Evolutionary conservation across 2,888 invertebrate species (phyloP), one percentile per base, ranked within the genome.

Genomic region (Drosophila suboccidentalis): DNA sequence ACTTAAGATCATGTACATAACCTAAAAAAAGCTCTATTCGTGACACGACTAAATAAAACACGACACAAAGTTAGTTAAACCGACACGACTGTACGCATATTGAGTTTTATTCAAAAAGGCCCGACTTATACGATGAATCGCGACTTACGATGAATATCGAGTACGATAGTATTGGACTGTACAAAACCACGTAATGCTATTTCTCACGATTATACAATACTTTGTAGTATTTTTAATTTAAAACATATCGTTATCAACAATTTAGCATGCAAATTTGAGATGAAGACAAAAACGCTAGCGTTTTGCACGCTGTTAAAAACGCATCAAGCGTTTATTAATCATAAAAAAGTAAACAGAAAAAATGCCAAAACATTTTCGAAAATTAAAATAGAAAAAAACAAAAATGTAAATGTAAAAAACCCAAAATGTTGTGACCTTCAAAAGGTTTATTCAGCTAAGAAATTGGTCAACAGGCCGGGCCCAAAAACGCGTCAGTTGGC

Each of bases 301-400:
- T 61, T 68, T 69, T 49, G 66, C 53, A 65, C 57, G 57, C 58
- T 44, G 65, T 65, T 53, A 19, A 36, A 72, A 71, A 44, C 47
- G 57, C 73, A 44, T 34, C 22, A 34, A n/a, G 26, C 17, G 64
- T 62, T 68, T 69, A 49, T 29, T 10, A n/a, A 11, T 36, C 55
- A n/a, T 57, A 11, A 57, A 55, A 34, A 34, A 26, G 5, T 6
- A 34, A 4, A 39, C 17, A 38, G 13, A 15, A 38, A 58, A 47
- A 29, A 38, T 13, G 4, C 15, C 36, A 65, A 36, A 11, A 61
- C 41, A 51, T 13, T 29, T 26, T n/a, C 19, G 19, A 32, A 51
- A 60, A 43, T 50, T 22, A 13, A 22, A 55, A 36, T 44, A 11
- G 22, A 50, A 8, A 19, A 19, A 19, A 19, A 19, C n/a, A 19